phyloP scores from a whole-genome alignment of 2,888 invertebrate genomes.

The Drosophila kuntzei region DNA sequence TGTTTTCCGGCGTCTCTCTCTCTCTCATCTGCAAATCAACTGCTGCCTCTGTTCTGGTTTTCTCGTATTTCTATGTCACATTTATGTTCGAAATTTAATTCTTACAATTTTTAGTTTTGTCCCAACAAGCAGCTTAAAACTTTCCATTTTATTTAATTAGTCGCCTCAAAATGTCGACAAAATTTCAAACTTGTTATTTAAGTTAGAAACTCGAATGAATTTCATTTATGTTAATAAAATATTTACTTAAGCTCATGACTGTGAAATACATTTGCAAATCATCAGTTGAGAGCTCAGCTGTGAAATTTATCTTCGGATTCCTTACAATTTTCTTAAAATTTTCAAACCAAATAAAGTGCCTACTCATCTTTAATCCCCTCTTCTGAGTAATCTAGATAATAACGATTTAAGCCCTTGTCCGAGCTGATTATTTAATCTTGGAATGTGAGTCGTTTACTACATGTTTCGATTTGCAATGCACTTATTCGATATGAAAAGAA shows the following conservation, averaged over 20 bases:
- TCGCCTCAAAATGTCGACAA: conserved; percentile 17
- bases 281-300: neutral
- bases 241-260: neutral
- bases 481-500: no score
- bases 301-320: neutral
- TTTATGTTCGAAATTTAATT: conserved; percentile 38
- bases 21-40: neutral
- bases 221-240: conserved; percentile 12
- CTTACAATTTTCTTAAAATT: neutral
- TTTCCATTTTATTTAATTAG: conserved; percentile 43
- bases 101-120: conserved; percentile 13
- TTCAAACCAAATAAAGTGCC: neutral
- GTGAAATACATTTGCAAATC: conserved; percentile 7
- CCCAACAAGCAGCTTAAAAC: conserved; percentile 31
- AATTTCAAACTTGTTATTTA: conserved; percentile 2
- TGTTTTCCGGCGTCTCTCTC: conserved; percentile 65
- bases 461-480: no score
- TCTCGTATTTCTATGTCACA: conserved; percentile 42
- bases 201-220: conserved; percentile 16
- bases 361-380: neutral
- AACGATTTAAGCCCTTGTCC: neutral
- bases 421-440: neutral
- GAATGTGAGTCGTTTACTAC: no score
- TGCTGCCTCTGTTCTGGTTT: conserved; percentile 2
- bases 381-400: neutral